Evolutionary conservation across 2,113 vertebrate genomes (phyloP), one percentile per base, ranked within the genome.

Genomic region (Zosterops japonicus): DNA sequence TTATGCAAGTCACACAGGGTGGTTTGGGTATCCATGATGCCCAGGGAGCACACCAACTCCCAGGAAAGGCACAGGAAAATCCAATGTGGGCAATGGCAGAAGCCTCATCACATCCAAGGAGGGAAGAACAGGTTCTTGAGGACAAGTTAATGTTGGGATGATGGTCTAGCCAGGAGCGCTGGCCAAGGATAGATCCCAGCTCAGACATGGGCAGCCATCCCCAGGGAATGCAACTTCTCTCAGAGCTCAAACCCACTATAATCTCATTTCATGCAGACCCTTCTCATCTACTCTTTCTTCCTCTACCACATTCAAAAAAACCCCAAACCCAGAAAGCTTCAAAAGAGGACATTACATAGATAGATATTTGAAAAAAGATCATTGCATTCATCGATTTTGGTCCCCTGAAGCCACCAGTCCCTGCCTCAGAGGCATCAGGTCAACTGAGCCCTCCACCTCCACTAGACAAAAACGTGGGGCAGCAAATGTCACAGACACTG

Each of bases 81-180:
- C 22, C 76, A 69, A 5, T 0, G 2, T 1, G 2, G 42, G 49
- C 49, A 9, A 2, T 11, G 3, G 14, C 33, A 90, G 44, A 81
- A 90, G 35, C 5, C 6, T 5, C 3, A 1, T 35, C n/a, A 8
- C 21, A 33, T 41, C 19, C 1, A 8, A 67, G 14, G 36, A 86
- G 14, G 29, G 20, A 87, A 76, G 11, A 44, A 71, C 0, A 0
- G 14, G 12, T 2, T 90, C 6, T n/a, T 46, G 7, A 15, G 28
- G 64, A 64, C n/a, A 83, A n/a, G 8, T 9, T 13, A 44, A 68
- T 61, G 22, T 14, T 56, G 64, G 59, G 41, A 78, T 57, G 41
- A 25, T 23, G 13, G 36, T 75, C 50, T 61, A 55, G 29, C 14
- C n/a, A 61, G n/a, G 44, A 79, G 29, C 0, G 0, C 10, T 44